Evolutionary conservation across 2,113 vertebrate species (phyloP).

Genomic region (Rissa tridactyla): DNA sequence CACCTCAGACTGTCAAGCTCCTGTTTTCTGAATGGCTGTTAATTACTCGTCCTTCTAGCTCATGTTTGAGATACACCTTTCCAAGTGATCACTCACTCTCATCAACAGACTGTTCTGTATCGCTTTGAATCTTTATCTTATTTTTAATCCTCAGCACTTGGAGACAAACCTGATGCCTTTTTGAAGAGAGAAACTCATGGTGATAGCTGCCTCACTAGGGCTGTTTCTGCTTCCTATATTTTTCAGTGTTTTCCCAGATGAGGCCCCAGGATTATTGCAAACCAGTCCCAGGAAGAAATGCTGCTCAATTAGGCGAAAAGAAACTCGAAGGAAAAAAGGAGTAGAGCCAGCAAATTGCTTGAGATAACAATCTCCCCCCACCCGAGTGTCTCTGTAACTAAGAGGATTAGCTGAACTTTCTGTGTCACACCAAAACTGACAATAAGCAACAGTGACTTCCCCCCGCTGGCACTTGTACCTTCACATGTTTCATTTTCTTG

Average conservation of each 20-base stretch:
- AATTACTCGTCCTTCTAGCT: not conserved
- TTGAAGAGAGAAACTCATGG: not conserved
- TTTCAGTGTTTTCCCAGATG: slow-evolving; percentile 60
- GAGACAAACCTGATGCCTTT: not conserved
- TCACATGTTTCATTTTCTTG: slow-evolving; percentile 69
- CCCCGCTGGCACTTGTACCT: slow-evolving; percentile 64
- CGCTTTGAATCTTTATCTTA: not conserved
- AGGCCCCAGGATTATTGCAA: slow-evolving; percentile 72
- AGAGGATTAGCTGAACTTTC: slow-evolving; percentile 77
- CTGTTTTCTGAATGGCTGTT: not conserved
- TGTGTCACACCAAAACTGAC: slow-evolving; percentile 69
- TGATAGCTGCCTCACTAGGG: not conserved
- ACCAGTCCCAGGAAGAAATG: slow-evolving; percentile 64
- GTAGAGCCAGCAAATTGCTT: slow-evolving; percentile 68
- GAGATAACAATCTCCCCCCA: slow-evolving; percentile 71
- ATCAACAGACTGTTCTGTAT: not conserved
- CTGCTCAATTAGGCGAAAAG: slow-evolving; percentile 75
- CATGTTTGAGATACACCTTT: not conserved
- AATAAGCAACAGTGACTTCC: slow-evolving; percentile 73
- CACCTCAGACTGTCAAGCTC: not conserved
- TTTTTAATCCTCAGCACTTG: not conserved
- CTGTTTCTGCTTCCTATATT: slow-evolving; percentile 23
- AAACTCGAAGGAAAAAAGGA: slow-evolving; percentile 68
- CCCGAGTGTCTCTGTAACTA: slow-evolving; percentile 69
- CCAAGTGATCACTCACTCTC: not conserved